phyloP scores from a whole-genome alignment of 2,797 vertebrate species.

The Halcyon leucocephala region DNA sequence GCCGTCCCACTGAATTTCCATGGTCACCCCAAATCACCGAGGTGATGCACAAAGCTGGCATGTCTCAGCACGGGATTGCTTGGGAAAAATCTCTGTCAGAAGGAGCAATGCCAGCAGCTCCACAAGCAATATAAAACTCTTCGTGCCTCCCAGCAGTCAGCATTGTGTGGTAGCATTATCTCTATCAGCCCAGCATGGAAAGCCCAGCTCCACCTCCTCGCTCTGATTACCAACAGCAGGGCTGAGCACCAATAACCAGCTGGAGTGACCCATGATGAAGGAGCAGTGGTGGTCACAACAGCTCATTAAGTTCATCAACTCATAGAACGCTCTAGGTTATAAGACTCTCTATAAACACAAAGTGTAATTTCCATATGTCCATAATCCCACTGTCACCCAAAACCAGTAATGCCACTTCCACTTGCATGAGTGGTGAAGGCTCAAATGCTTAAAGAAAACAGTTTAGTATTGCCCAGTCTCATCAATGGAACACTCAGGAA shows the following conservation, averaged over 20 bases:
- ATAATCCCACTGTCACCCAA: background rate
- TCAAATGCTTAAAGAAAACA: background rate
- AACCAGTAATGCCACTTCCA: background rate
- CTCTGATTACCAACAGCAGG: background rate
- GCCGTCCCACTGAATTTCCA: background rate
- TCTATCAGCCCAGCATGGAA: background rate
- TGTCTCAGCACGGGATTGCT: background rate
- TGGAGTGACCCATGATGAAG: background rate
- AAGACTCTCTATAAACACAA: background rate
- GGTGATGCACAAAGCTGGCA: background rate
- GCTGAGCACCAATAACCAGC: background rate
- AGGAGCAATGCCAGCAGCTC: background rate
- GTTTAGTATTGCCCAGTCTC: background rate
- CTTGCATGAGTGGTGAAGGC: background rate
- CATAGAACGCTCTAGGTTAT: background rate
- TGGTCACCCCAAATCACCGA: background rate
- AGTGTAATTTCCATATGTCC: background rate
- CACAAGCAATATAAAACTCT: background rate
- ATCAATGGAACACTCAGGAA: background rate
- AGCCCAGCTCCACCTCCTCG: accelerated
- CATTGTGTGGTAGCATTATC: background rate
- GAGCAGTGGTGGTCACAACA: background rate
- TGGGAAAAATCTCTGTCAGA: background rate
- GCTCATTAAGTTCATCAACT: background rate
- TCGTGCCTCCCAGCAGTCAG: background rate